Evolutionary conservation across 2,113 vertebrate species (phyloP), one percentile per base, ranked within the genome.

Genomic region (Lepus timidus): DNA sequence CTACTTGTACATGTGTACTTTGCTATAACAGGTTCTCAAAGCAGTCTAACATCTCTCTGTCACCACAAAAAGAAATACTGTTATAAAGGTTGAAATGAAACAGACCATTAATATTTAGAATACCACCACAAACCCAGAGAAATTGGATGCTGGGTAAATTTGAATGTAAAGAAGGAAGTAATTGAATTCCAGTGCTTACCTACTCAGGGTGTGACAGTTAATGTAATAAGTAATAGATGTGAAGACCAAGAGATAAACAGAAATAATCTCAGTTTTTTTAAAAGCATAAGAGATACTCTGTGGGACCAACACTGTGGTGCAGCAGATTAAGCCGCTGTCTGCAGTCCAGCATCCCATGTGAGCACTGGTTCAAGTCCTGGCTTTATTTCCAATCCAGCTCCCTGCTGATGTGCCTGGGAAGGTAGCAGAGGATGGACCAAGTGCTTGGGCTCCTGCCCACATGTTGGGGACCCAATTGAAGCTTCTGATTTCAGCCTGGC

Each of bases 81-180:
- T 80, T 88, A 6, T 70, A 86, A 90, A 61, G 6, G 52, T 67
- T 70, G 39, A 64, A 44, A 55, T 82, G 61, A 85, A 93, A 70
- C 55, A 90, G 17, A 17, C 33, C 36, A 23, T 81, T 70, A 58
- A 55, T 80, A 31, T 5, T 84, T 88, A 73, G 71, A 84, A 51
- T 11, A 65, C 39, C 9, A 39, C 52, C 22, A 75, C n/a, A 27
- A 78, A 33, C 44, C 31, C 68, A 58, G 20, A 25, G 39, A 67
- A 68, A 25, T 78, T 85, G 29, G 20, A 16, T 31, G 29, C 17
- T 61, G 23, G 20, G 49, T 58, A 68, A 44, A 87, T 68, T 78
- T 52, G 4, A 44, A 44, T 61, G 64, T 62, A 39, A 78, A 67
- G 19, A 87, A 75, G 39, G 51, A 55, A 58, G 55, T 58, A 58